These are phyloP conservation scores for Choloepus didactylus DNA, from an alignment of 2,797 vertebrate genomes.

Conservation along the genomic window DNA sequence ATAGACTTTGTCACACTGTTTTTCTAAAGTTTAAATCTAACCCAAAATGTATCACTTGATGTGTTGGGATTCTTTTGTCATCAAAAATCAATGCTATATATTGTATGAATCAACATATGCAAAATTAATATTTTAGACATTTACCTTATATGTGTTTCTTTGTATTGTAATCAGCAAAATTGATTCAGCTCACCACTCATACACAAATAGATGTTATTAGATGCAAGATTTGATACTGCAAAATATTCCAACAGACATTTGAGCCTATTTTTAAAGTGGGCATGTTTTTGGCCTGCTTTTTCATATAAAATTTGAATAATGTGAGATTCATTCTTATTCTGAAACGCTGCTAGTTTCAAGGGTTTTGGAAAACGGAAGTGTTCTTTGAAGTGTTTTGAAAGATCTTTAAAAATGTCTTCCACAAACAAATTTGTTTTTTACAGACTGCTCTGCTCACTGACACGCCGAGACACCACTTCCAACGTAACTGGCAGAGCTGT, in stretches of 20 bases:
- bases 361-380: not conserved
- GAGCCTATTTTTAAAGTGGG: not conserved
- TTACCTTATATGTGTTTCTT: not conserved
- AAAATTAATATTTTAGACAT: not conserved
- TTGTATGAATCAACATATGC: not conserved
- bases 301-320: slow-evolving; percentile 38
- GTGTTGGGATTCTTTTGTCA: slow-evolving; percentile 47
- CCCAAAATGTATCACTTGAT: not conserved
- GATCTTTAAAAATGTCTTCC: slow-evolving; percentile 43
- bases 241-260: not conserved
- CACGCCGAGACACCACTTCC: not conserved
- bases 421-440: slow-evolving; percentile 28
- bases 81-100: slow-evolving; percentile 9
- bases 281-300: not conserved
- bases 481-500: not conserved
- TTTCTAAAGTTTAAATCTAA: slow-evolving; percentile 57
- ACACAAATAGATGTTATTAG: not conserved
- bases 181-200: not conserved
- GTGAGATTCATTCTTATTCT: slow-evolving; percentile 3
- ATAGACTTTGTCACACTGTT: slow-evolving; percentile 30
- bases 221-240: not conserved
- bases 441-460: not conserved
- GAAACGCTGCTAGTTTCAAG: slow-evolving; percentile 38
- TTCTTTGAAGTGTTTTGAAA: slow-evolving; percentile 68
- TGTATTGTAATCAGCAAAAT: not conserved